Conservation (phyloP, 2,888 invertebrate species). For the Papilio elwesi region DNA sequence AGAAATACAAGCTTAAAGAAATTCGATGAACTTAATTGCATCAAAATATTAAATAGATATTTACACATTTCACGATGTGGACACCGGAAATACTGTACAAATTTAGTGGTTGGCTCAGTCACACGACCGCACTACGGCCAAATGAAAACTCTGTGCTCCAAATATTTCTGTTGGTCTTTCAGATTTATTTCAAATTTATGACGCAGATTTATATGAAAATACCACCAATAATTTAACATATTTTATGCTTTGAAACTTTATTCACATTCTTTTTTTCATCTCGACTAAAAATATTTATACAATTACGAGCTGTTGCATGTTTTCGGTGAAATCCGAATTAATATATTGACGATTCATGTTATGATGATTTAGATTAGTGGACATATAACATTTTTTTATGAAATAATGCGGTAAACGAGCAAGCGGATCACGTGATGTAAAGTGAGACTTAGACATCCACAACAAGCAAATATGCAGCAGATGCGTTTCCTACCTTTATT, state of each 20-base stretch:
- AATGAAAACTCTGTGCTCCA: constrained; percentile 32
- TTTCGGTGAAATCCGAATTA: not conserved
- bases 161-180: constrained; percentile 29
- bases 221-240: constrained; percentile 24
- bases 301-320: not conserved
- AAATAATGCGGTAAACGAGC: too few relatives aligned
- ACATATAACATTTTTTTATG: too few relatives aligned
- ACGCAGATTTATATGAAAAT: constrained; percentile 9
- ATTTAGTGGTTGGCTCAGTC: constrained; percentile 33
- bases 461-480: too few relatives aligned
- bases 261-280: not conserved
- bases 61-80: constrained; percentile 8
- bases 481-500: too few relatives aligned
- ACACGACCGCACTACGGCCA: constrained; percentile 26
- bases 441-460: too few relatives aligned
- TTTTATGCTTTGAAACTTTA: constrained; percentile 41
- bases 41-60: not conserved
- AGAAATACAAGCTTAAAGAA: not conserved
- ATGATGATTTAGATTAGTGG: too few relatives aligned
- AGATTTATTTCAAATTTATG: constrained; percentile 28
- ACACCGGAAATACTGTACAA: constrained; percentile 24
- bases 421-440: too few relatives aligned
- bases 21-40: not conserved
- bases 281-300: not conserved
- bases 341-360: too few relatives aligned